Conservation (phyloP, 2,888 invertebrate genomes). For the Carterocephalus palaemon region DNA sequence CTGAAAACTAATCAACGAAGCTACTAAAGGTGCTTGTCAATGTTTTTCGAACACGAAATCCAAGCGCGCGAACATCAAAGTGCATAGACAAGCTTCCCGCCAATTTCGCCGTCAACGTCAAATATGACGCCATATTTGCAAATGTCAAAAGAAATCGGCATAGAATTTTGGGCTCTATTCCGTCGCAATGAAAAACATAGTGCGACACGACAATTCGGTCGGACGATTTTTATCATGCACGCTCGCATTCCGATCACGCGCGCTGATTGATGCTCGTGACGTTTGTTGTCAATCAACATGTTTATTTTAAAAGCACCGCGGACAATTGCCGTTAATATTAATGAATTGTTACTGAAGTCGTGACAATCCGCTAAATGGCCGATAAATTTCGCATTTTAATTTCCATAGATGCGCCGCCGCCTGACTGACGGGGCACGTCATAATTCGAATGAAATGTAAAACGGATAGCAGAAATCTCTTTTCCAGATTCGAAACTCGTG, state of each 20-base stretch:
- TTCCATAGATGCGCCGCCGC: slow-evolving; percentile 48
- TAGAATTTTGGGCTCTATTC: slow-evolving; percentile 38
- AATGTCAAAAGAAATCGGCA: slow-evolving; percentile 41
- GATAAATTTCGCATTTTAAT: slow-evolving; percentile 57
- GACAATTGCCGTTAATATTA: slow-evolving; percentile 67
- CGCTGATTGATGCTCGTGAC: slow-evolving; percentile 66
- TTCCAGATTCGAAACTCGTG: slow-evolving; percentile 53
- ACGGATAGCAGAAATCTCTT: slow-evolving; percentile 57
- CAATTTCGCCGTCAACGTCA: slow-evolving; percentile 51
- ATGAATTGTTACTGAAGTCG: slow-evolving; percentile 57
- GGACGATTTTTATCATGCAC: slow-evolving; percentile 26
- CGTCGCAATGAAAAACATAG: slow-evolving; percentile 22
- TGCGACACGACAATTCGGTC: slow-evolving; percentile 27
- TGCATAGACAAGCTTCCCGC: slow-evolving; percentile 64
- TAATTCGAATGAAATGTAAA: slow-evolving; percentile 46
- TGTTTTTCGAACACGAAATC: slow-evolving; percentile 42
- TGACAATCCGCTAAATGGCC: slow-evolving; percentile 60
- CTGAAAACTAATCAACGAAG: slow-evolving; percentile 37
- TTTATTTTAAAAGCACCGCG: slow-evolving; percentile 60
- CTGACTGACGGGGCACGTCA: slow-evolving; percentile 39
- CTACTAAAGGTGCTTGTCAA: slow-evolving; percentile 40
- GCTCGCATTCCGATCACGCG: slow-evolving; percentile 49
- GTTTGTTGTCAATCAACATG: slow-evolving; percentile 65
- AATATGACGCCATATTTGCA: slow-evolving; percentile 42
- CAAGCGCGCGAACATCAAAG: slow-evolving; percentile 47